Evolutionary conservation across 1,140 invertebrate genomes (phyloP), one percentile per base, ranked within the genome.

Genomic region (Rhyzopertha dominica): DNA sequence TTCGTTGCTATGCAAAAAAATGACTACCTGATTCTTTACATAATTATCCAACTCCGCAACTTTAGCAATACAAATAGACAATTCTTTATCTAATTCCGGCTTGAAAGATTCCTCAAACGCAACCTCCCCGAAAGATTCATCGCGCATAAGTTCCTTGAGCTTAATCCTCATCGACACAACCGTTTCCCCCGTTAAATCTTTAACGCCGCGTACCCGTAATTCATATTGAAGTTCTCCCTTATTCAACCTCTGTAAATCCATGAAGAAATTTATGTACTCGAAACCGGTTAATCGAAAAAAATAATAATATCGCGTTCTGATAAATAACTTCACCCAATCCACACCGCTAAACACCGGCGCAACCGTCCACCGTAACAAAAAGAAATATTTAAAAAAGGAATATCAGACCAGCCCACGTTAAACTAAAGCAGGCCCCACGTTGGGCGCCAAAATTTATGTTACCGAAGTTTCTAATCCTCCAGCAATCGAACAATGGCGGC

Each of bases 1-100:
- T 24, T 39, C 22, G 26, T 12, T 39, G 26, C 19, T 13, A 5
- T 20, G 12, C 7, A 10, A 0, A 9, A 24, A 39, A 5, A 7
- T n/a, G 16, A 26, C 23, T 25, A 12, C 12, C 14, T 28, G 37
- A 24, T 18, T 39, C 5, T 20, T 12, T 7, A 39, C 18, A 25
- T 39, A 39, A 29, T 22, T 39, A 12, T 25, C 37, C 14, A 39
- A 24, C 13, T 28, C 37, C 13, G 26, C 13, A 26, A 28, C 26
- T 39, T 39, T 39, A 8, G 14, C 13, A 24, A 25, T 39, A 24
- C 37, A 39, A 8, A 24, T 1, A 24, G 23, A 20, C 8, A 39
- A 24, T 2, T 39, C 19, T 0, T 39, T n/a, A n/a, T 12, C 26
- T n/a, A 39, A 13, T 3, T 39, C 2, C 8, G 22, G 3, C 12